Base-by-base conservation (phyloP, 2,797 vertebrate genomes). In the Coregonus sp. region DNA sequence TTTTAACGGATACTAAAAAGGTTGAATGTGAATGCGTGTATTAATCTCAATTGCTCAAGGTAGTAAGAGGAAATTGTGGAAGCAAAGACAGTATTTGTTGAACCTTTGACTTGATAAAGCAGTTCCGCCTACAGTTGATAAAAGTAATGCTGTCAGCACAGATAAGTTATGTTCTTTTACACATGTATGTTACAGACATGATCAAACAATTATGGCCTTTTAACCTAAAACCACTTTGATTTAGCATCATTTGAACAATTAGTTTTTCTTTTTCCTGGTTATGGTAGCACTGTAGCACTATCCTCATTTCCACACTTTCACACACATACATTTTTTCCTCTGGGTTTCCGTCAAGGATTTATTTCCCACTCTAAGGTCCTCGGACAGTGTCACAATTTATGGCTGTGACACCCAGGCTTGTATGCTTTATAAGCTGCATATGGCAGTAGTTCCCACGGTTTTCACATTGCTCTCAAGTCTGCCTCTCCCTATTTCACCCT, bases 351-450 rank as follows among this genome's bases (percentile, higher is more conserved):
- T 68, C 59, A 72, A 37, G 89, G 87, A 92, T 91, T 90, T 84
- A 89, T 91, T 77, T 72, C 78, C 70, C 76, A 81, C 80, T 31
- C 84, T 80, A 87, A 89, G 77, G 76, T 75, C 80, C 78, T 78
- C 74, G 82, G 56, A 79, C 71, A 83, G 70, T 51, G 15, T 81
- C 74, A 75, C 35, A 35, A 90, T 89, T 91, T 88, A 90, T 82
- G 81, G 47, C 1, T 71, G 50, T 87, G 81, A 88, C 81, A 87
- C 74, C 61, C 33, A 31, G 77, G 79, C 79, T 86, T 81, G 82
- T 91, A 88, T 74, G 75, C 72, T 86, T 87, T 86, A 85, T 77
- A 82, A 77, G 80, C 75, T 78, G 82, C 80, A 74, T 56, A 77
- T 85, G 83, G 84, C 77, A 70, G 52, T 25, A 80, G 75, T 89